Base-by-base conservation (phyloP, 2,113 vertebrate genomes). In the Candoia aspera region DNA sequence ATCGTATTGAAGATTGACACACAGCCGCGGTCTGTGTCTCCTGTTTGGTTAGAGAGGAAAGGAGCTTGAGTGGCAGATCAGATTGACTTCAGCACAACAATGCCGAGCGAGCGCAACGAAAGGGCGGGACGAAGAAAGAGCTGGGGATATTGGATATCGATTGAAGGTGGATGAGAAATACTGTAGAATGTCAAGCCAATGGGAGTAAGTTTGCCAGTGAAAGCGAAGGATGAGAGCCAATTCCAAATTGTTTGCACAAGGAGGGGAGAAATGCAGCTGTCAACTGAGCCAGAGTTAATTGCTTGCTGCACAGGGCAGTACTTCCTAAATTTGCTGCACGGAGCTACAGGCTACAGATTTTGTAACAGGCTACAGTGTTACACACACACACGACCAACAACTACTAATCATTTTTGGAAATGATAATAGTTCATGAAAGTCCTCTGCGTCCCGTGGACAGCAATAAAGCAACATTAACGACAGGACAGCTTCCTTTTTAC, bases 71-170 rank as follows among this genome's bases (percentile, higher is more conserved):
- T 12, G 90, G 88, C 95, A 84, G 5, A 23, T 58, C 0, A 0
- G 0, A 0, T 0, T 15, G 0, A 0, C 94, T 60, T 83, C 91
- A 42, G 9, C 54, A 37, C 0, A 15, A 4, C 11, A 0, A 26
- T 1, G 73, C 88, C 9, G 0, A 57, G 9, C 68, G 42, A 59
- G 2, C 10, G 37, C 26, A 54, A 46, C 54, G 59, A 79, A 57
- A n/a, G 57, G 86, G 55, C 29, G 85, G 29, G 89, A 29, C 6
- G 26, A 19, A 26, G n/a, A 0, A 19, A 42, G 23, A 42, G 29
- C 24, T 64, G 8, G 55, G 57, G 92, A 95, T 96, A 96, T 91
- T 93, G 95, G 95, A 0, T 59, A n/a, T 5, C 0, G 0, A 0
- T 1, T 29, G 62, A 4, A 89, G 95, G 93, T 58, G 94, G 94